Evolutionary conservation across 37 sponge, comb jelly and placozoan species (phyloP).

Genomic region (Eunapius fragilis): DNA sequence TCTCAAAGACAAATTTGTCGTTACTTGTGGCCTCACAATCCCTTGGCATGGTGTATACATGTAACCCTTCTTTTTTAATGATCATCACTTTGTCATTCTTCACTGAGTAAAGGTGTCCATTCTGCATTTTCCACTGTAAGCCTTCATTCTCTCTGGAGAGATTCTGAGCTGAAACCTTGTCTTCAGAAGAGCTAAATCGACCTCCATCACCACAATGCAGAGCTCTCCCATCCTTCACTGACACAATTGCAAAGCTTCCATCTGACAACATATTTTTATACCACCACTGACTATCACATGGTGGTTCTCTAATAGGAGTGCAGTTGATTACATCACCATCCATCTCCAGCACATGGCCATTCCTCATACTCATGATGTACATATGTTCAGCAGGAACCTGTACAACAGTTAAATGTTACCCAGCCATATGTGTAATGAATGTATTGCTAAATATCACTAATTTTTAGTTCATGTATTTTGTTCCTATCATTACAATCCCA

Average conservation of each 20-base stretch:
- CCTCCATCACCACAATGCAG: background rate
- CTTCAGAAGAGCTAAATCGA: background rate
- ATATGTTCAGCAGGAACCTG: background rate
- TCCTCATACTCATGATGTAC: background rate
- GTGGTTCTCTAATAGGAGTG: background rate
- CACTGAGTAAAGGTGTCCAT: background rate
- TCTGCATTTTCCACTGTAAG: background rate
- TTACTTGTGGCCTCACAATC: background rate
- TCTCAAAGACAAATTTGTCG: background rate
- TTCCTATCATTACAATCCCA: too few relatives aligned
- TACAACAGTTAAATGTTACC: too few relatives aligned
- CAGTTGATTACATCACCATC: background rate
- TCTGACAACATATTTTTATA: background rate
- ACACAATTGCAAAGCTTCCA: background rate
- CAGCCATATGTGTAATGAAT: too few relatives aligned
- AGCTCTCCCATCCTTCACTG: background rate
- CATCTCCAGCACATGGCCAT: background rate
- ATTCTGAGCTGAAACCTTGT: background rate
- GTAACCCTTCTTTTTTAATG: background rate
- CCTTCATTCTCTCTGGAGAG: background rate
- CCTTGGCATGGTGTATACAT: background rate
- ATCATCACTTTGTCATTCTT: background rate
- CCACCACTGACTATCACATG: background rate
- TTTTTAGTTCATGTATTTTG: too few relatives aligned
- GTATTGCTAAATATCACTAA: too few relatives aligned